Evolutionary conservation across 2,888 invertebrate species (phyloP), one percentile per base, ranked within the genome.

Genomic region (Ariolimax columbianus): DNA sequence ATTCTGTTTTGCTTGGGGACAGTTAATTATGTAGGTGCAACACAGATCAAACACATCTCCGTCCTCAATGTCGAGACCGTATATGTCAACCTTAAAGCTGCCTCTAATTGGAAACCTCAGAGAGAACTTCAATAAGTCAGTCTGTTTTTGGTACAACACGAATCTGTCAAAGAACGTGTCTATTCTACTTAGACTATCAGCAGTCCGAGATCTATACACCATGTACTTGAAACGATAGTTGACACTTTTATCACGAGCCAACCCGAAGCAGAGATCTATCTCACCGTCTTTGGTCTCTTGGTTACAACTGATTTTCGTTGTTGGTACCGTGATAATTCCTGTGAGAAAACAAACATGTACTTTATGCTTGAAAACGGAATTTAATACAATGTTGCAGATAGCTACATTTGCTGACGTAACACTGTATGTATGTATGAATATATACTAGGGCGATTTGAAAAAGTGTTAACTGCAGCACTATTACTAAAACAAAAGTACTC

Each of bases 61-160:
- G 80, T 90, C 89, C 6, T 87, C 85, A 2, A 89, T 84, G 86
- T 92, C 91, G 77, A 91, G 87, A 14, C 93, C 93, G 88, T 92
- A 93, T 36, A 93, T 88, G 87, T 93, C 93, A 91, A 93, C 88
- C 87, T 93, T 93, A 86, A 91, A 93, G 68, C 87, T 90, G 0
- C 93, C 93, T 55, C 86, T 89, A 11, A 91, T 87, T 0, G 92
- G 93, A 82, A 93, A 92, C 36, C 91, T 87, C 38, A 91, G 81
- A 3, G 89, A 88, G 82, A 92, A 92, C 59, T 89, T 86, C 19
- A 93, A 83, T 23, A 88, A 86, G 84, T 91, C 89, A 26, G 88
- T 88, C 47, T 89, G 89, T 80, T 92, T 92, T 85, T 92, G 91
- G 87, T 90, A 93, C 87, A 92, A 89, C 9, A 93, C 92, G 88